These are phyloP conservation scores for Melanargia galathea DNA, from an alignment of 2,888 invertebrate species.

Conservation along the genomic window DNA sequence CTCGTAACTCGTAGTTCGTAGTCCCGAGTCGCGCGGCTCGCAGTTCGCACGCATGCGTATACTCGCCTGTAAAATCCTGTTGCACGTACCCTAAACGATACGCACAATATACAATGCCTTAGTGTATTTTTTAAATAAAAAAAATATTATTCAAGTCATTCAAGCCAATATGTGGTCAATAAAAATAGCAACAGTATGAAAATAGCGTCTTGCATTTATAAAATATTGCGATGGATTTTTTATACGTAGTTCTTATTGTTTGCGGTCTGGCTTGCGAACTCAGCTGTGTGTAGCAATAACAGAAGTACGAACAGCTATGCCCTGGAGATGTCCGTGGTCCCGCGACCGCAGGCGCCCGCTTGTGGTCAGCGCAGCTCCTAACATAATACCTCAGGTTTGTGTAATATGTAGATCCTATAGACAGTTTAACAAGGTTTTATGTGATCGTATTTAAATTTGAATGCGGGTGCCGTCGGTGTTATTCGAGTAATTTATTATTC, in stretches of 20 bases:
- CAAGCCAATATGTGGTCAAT: background rate
- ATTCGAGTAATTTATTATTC: slow-evolving; percentile 7
- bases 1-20: no score
- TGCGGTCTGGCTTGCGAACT: slow-evolving; percentile 34
- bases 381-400: slow-evolving; percentile 66
- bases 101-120: slow-evolving; percentile 3
- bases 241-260: background rate
- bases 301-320: slow-evolving; percentile 64
- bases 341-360: slow-evolving; percentile 63
- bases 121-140: background rate
- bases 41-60: slow-evolving; percentile 66
- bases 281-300: slow-evolving; percentile 49
- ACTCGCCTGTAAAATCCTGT: slow-evolving; percentile 53
- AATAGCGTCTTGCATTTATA: background rate
- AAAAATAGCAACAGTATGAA: background rate
- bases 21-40: slow-evolving; percentile 63
- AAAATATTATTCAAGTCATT: background rate
- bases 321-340: slow-evolving; percentile 78
- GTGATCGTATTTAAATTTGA: slow-evolving; percentile 5
- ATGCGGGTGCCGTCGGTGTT: slow-evolving; percentile 12
- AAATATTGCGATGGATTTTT: background rate
- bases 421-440: slow-evolving; percentile 1
- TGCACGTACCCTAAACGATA: slow-evolving; percentile 54
- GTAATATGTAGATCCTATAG: background rate
- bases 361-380: slow-evolving; percentile 63